Evolutionary conservation across 2,888 invertebrate genomes (phyloP).

Genomic region (Callimorpha dominula): DNA sequence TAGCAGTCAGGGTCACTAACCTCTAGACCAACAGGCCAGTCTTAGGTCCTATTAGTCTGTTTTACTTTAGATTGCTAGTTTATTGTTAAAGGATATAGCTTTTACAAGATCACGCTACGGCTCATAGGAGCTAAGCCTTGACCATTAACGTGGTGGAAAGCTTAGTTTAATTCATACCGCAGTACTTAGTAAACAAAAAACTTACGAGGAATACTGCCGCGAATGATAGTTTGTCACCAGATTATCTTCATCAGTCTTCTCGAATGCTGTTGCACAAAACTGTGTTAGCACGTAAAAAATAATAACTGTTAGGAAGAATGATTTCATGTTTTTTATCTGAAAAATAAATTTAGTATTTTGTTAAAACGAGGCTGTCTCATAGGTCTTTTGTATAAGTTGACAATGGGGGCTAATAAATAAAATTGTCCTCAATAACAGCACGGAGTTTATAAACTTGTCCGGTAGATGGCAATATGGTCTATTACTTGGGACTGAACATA

Average conservation of each 20-base stretch:
- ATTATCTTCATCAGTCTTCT: conserved; percentile 13
- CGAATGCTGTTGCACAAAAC: conserved; percentile 5
- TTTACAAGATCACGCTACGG: too few relatives aligned
- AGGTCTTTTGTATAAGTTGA: too few relatives aligned
- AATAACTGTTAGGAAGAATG: conserved; percentile 13
- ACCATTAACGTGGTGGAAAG: too few relatives aligned
- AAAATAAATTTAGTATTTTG: conserved; percentile 13
- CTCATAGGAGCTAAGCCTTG: too few relatives aligned
- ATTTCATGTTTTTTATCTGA: conserved; percentile 35
- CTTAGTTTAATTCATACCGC: too few relatives aligned
- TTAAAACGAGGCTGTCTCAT: not conserved
- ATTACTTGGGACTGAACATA: not conserved
- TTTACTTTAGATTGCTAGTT: too few relatives aligned
- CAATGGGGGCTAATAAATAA: too few relatives aligned
- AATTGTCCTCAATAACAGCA: too few relatives aligned
- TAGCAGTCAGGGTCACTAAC: too few relatives aligned
- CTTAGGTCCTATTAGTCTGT: too few relatives aligned
- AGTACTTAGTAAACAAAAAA: not conserved
- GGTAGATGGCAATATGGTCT: not conserved
- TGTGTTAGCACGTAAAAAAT: conserved; percentile 13
- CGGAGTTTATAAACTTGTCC: not conserved
- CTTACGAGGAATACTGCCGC: conserved; percentile 23
- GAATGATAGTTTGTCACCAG: conserved; percentile 14
- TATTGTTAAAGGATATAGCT: too few relatives aligned
- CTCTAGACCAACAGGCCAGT: too few relatives aligned